A percentile compares a stretch with the other conserved stretches of the same genome.
These are phyloP conservation scores for Campopleginae sp. DNA, from an alignment of 2,888 invertebrate species.

Conservation along the genomic window DNA sequence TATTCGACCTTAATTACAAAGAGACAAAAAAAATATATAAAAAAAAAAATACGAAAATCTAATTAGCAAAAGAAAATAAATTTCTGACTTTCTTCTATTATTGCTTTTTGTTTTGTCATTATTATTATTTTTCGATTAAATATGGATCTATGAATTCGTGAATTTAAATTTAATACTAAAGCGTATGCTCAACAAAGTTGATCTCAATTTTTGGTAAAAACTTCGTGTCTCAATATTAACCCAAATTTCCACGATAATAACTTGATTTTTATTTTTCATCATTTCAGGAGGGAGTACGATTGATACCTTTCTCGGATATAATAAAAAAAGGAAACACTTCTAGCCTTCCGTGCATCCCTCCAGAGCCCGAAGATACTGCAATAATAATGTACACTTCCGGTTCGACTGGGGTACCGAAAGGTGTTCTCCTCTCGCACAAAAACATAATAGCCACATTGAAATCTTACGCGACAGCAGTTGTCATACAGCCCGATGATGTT, in stretches of 20 bases:
- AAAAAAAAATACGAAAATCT: too few relatives aligned
- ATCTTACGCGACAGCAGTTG: conserved; percentile 92
- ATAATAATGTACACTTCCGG: conserved; percentile 99
- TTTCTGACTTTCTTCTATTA: too few relatives aligned
- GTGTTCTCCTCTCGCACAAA: conserved; percentile 92
- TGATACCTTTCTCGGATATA: conserved; percentile 91
- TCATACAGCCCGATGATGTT: conserved; percentile 90
- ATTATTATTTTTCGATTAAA: too few relatives aligned
- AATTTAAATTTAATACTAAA: too few relatives aligned
- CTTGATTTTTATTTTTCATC: neutral
- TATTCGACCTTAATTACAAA: conserved; percentile 44
- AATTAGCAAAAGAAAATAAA: too few relatives aligned
- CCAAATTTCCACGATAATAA: neutral
- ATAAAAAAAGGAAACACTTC: conserved; percentile 85
- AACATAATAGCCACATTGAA: conserved; percentile 93
- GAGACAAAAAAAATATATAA: too few relatives aligned
- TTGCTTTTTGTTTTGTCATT: too few relatives aligned
- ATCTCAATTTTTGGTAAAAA: too few relatives aligned
- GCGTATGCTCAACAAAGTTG: too few relatives aligned
- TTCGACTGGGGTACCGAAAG: conserved; percentile 98
- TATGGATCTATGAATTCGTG: too few relatives aligned
- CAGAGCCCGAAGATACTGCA: conserved; percentile 92
- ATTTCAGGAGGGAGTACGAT: conserved; percentile 87
- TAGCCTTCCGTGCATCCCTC: conserved; percentile 84
- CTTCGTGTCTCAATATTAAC: too few relatives aligned